These are phyloP conservation scores for Bucorvus abyssinicus DNA, from an alignment of 2,797 vertebrate genomes.

Conservation along the genomic window DNA sequence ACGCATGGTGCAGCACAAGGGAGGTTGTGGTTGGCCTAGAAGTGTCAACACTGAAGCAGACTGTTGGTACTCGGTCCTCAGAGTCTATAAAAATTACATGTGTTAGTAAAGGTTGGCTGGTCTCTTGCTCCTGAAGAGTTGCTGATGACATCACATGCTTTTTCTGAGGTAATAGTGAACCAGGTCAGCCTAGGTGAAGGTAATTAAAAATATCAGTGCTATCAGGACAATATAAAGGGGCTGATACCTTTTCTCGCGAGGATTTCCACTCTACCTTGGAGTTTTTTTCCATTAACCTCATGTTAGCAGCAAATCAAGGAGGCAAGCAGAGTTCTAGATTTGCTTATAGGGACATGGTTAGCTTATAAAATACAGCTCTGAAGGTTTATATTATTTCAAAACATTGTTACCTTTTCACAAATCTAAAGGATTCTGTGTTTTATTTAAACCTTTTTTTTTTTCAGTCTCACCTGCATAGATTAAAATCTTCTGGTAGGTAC, in stretches of 20 bases:
- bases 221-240: neutral
- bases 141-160: neutral
- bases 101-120: neutral
- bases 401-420: neutral
- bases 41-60: neutral
- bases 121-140: neutral
- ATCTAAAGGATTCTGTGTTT: neutral
- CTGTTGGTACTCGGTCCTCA: neutral
- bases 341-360: neutral
- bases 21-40: neutral
- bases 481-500: neutral
- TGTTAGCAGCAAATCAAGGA: neutral
- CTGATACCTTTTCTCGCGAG: neutral
- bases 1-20: neutral
- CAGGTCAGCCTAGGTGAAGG: neutral
- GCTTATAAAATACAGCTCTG: slow-evolving; percentile 1
- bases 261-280: neutral
- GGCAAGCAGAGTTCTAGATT: neutral
- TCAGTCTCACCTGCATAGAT: neutral
- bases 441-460: neutral
- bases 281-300: neutral
- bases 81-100: neutral
- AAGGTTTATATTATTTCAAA: neutral
- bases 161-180: neutral
- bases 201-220: neutral